Base-by-base conservation (phyloP, 2,797 vertebrate genomes). In the Pelobates cultripes region DNA sequence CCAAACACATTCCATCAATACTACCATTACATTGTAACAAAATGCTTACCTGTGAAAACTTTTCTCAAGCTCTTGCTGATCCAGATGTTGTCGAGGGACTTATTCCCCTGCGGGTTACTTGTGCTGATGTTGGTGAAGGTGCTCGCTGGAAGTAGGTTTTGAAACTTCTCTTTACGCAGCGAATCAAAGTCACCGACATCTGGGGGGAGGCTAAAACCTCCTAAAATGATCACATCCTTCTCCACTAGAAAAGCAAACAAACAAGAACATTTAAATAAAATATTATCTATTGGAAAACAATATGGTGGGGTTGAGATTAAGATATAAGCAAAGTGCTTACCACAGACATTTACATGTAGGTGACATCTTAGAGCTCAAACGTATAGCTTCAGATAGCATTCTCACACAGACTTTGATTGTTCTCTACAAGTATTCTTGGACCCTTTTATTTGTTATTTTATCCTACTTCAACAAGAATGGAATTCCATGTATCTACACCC, bases 91-190 rank as follows among this genome's bases (percentile, higher is more conserved):
- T 98, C 96, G 87, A 97, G 87, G 0, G 96, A 95, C 86, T 88
- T 94, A 1, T 94, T 95, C 5, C 97, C 97, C 84, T 97, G 97
- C 0, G 97, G 97, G 7, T 92, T 94, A 86, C 95, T 95, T 71
- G 97, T 99, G 94, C 97, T 96, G 91, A 99, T 99, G 91, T 99
- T 96, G 75, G 97, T 99, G 91, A 95, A 97, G 76, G 94, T 93
- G 67, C 89, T 94, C 0, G 94, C 89, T 0, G 96, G 93, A 8
- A 99, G 76, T 70, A 98, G 89, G 44, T 93, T 92, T 7, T 91
- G 89, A 82, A 99, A 95, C 80, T 95, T 97, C 85, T 99, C 97
- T 83, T 95, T 98, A 70, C 94, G 94, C 88, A 99, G 89, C 0
- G 94, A 12, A 70, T 99, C 97, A 0, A 94, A 89, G 85, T 96